Percentiles rank a stretch among this genome's conserved stretches.
Conservation (phyloP, 2,888 invertebrate genomes). For the Drosophila nr. fundita region DNA sequence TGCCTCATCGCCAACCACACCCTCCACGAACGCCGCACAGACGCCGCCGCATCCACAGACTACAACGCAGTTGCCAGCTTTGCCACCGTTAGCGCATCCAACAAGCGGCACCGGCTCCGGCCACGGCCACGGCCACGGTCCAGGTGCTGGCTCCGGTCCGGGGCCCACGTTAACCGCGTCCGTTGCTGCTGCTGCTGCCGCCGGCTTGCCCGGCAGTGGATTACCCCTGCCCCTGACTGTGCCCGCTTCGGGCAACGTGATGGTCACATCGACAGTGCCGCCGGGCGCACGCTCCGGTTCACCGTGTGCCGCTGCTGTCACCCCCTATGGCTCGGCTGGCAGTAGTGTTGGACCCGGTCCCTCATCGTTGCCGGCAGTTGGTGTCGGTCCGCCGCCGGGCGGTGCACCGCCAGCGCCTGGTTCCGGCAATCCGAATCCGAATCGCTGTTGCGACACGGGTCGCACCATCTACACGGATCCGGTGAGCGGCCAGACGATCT, state of each 20-base stretch:
- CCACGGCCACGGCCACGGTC: conserved; percentile 21
- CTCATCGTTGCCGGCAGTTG: conserved; percentile 73
- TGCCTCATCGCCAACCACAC: conserved; percentile 88
- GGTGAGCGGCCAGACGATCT: conserved; percentile 94
- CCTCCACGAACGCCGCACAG: conserved; percentile 82
- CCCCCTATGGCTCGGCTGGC: conserved; percentile 83
- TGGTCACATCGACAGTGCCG: conserved; percentile 86
- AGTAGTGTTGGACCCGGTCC: conserved; percentile 70
- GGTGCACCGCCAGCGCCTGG: conserved; percentile 86
- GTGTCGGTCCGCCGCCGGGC: conserved; percentile 68
- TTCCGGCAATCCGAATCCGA: conserved; percentile 79
- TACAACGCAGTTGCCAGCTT: conserved; percentile 54
- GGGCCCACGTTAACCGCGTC: conserved; percentile 68
- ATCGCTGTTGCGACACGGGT: conserved; percentile 95
- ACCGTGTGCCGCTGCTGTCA: conserved; percentile 85
- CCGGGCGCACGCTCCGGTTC: conserved; percentile 86
- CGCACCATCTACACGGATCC: conserved; percentile 96
- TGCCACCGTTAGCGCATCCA: conserved; percentile 69
- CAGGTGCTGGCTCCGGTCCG: conserved; percentile 40
- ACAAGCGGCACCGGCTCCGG: conserved; percentile 55
- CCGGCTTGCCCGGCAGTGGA: conserved; percentile 58
- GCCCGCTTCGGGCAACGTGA: conserved; percentile 48
- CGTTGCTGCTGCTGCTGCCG: conserved; percentile 74
- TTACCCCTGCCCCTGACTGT: conserved; percentile 47
- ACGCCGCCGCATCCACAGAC: conserved; percentile 85